Conservation (phyloP, 2,113 vertebrate genomes). For the Emydura subglobosa region DNA sequence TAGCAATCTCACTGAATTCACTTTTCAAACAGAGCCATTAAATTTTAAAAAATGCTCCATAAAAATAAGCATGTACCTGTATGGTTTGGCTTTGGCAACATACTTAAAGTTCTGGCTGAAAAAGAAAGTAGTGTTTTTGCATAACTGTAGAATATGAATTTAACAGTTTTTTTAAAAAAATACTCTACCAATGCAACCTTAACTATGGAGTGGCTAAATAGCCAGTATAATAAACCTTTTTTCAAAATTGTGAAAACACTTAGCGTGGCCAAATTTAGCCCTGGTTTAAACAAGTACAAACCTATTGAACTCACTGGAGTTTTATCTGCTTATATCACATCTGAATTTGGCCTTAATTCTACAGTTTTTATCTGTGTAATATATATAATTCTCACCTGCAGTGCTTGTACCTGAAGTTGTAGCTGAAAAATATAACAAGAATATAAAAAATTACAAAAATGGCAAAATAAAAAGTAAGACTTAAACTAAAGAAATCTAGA, state of each 20-base stretch:
- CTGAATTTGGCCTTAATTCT: neutral
- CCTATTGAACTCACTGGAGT: neutral
- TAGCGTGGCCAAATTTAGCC: neutral
- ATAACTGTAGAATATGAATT: neutral
- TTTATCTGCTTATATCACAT: neutral
- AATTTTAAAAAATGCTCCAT: neutral
- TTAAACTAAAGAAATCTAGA: conserved; percentile 43
- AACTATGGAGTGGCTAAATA: neutral
- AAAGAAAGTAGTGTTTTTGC: neutral
- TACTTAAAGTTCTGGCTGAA: neutral
- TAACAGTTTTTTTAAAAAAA: neutral
- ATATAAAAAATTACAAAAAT: conserved; percentile 41
- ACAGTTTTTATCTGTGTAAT: neutral
- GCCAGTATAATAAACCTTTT: neutral
- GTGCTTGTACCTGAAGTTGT: conserved; percentile 54
- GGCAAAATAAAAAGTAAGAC: conserved; percentile 26
- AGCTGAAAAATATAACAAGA: conserved; percentile 37
- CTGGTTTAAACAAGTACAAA: neutral
- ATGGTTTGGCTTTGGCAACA: neutral
- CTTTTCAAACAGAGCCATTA: neutral
- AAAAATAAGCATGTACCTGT: neutral
- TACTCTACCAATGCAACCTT: neutral
- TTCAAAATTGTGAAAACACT: neutral
- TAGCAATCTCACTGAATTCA: neutral
- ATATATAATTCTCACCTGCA: conserved; percentile 54